Evolutionary conservation across 2,797 vertebrate genomes (phyloP), one percentile per base, ranked within the genome.

Genomic region (Somateria mollissima): DNA sequence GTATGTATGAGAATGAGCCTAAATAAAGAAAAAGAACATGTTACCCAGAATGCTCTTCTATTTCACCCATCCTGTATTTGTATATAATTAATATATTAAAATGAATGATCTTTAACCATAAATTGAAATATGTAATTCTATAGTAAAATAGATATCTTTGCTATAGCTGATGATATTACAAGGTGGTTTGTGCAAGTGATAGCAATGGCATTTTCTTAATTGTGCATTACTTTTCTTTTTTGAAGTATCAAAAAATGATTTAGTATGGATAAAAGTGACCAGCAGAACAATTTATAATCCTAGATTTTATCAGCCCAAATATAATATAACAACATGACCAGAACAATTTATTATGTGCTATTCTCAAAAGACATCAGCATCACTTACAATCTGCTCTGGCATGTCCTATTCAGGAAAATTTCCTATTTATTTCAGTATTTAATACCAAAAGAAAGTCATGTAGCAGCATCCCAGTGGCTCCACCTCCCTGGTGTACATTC

Each of bases 221-320:
- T 89, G 32, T 43, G 20, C 27, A 61, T 78, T n/a, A 56, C 3
- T 49, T 89, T 84, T 61, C 66, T 60, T 77, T 90, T 84, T 28
- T 87, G 41, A 73, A 91, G 20, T 75, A 78, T 37, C 72, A 86
- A 80, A 28, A 91, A 91, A 78, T 86, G 8, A 84, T 76, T 88
- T 62, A 75, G 47, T 16, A 28, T 32, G 43, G 37, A 56, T 79
- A 94, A 86, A 64, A 70, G 73, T 2, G 0, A 6, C 36, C 34
- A 79, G 36, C 20, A 91, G 20, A 78, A 72, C 11, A 79, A 92
- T 86, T 92, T 82, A 30, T 75, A 90, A 84, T 76, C 43, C 60
- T 62, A 64, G 32, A 91, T 91, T 88, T 91, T 67, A 86, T 70
- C 82, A 60, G 19, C 5, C 28, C 53, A 6, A 6, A 3, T 43